Percentiles rank a stretch among this genome's conserved stretches.
Evolutionary conservation across 2,888 invertebrate genomes (phyloP).

Genomic region (Scaeva pyrastri): DNA sequence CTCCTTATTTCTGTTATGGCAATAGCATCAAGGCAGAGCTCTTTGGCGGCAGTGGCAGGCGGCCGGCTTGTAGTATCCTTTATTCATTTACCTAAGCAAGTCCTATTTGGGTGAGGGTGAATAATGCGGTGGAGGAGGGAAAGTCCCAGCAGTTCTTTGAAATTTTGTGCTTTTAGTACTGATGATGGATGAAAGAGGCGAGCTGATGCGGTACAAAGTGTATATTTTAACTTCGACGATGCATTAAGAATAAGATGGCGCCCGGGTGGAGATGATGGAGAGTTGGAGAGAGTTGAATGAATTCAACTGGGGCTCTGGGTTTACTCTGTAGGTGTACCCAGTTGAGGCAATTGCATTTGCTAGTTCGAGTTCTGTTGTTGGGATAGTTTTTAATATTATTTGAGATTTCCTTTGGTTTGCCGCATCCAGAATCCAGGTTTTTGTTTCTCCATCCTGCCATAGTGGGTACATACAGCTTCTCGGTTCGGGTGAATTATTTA

Average conservation of each 20-base stretch:
- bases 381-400: slow-evolving; percentile 68
- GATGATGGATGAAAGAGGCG: slow-evolving; percentile 35
- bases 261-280: neutral
- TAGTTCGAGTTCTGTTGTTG: slow-evolving; percentile 51
- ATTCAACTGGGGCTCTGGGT: neutral
- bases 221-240: slow-evolving; percentile 65
- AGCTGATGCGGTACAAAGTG: slow-evolving; percentile 25
- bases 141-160: slow-evolving; percentile 45
- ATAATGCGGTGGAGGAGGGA: neutral
- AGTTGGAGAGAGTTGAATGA: neutral
- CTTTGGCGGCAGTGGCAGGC: neutral
- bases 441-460: neutral
- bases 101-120: slow-evolving; percentile 10
- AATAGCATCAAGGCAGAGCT: neutral
- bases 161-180: slow-evolving; percentile 39
- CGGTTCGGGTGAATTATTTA: slow-evolving; percentile 61
- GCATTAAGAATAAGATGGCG: slow-evolving; percentile 44
- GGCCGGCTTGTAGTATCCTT: slow-evolving; percentile 37
- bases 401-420: slow-evolving; percentile 61
- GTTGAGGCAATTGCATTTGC: slow-evolving; percentile 62
- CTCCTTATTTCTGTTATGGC: neutral
- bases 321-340: neutral
- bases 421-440: slow-evolving; percentile 34
- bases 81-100: slow-evolving; percentile 71
- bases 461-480: neutral